Evolutionary conservation across 2,113 vertebrate species (phyloP).

Genomic region (Nyctereutes procyonoides): DNA sequence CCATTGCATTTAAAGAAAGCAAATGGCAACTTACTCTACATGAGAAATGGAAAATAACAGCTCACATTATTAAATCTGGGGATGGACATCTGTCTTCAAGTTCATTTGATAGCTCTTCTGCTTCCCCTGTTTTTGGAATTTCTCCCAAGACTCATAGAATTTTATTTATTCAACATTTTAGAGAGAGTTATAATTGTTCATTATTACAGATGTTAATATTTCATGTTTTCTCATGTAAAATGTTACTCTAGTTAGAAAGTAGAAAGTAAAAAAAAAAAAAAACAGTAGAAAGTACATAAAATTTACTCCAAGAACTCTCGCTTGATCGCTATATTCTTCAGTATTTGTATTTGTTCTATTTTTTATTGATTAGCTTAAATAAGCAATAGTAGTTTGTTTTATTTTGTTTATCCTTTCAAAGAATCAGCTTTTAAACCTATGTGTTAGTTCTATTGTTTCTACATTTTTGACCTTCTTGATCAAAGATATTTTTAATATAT

Average conservation of each 20-base stretch:
- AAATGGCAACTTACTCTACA: background rate
- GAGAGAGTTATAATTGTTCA: background rate
- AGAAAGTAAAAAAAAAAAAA: too few species aligned
- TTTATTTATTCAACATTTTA: background rate
- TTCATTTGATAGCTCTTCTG: background rate
- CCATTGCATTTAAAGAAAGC: background rate
- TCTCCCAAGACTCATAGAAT: background rate
- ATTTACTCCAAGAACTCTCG: background rate
- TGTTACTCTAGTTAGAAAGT: background rate
- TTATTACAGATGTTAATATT: background rate
- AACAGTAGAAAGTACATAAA: background rate
- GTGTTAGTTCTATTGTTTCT: background rate
- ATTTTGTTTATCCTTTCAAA: background rate
- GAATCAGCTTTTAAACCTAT: background rate
- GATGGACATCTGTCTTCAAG: background rate
- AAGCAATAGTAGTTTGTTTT: background rate
- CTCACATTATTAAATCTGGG: background rate
- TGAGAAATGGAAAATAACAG: background rate
- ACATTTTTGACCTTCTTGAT: background rate
- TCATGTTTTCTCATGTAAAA: slow-evolving; percentile 1
- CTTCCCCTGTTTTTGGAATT: background rate
- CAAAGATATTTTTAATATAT: too few species aligned
- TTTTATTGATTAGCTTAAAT: background rate
- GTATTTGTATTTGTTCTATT: background rate
- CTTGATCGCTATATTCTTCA: background rate